Percentiles rank a stretch among this genome's conserved stretches.
Conservation (phyloP, 2,888 invertebrate genomes). For the Aelia acuminata region DNA sequence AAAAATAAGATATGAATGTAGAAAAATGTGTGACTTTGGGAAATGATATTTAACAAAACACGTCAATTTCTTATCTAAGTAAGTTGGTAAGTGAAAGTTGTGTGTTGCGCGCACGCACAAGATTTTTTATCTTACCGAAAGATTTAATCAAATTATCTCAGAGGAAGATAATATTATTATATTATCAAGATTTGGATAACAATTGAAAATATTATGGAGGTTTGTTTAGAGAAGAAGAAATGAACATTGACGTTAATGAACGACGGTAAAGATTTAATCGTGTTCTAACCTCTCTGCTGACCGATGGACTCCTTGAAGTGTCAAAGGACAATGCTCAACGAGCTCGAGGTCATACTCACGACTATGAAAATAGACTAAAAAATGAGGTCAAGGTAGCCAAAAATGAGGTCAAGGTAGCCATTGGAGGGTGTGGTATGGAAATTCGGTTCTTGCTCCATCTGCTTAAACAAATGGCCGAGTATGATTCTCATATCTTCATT, state of each 20-base stretch:
- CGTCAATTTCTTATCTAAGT: no score
- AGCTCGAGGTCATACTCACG: not conserved
- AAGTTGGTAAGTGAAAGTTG: no score
- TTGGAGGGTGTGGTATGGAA: slow-evolving; percentile 1
- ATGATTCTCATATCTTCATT: not conserved
- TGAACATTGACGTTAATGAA: not conserved
- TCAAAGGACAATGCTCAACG: slow-evolving; percentile 10
- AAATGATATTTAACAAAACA: no score
- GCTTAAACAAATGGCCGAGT: not conserved
- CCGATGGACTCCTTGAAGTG: slow-evolving; percentile 19
- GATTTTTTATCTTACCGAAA: no score
- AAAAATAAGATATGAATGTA: no score
- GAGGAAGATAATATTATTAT: no score
- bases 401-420: not conserved
- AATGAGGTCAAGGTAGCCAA: not conserved
- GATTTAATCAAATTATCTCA: no score
- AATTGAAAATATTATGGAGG: no score
- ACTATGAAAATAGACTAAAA: slow-evolving; percentile 35
- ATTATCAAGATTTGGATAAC: no score
- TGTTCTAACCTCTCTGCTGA: not conserved
- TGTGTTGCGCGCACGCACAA: no score
- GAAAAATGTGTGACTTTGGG: no score
- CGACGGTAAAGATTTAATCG: not conserved
- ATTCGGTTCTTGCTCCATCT: not conserved
- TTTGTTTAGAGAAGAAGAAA: not conserved